Percentiles rank a stretch among this genome's conserved stretches.
Conservation (phyloP, 2,888 invertebrate genomes). For the Aphodius sticticus region DNA sequence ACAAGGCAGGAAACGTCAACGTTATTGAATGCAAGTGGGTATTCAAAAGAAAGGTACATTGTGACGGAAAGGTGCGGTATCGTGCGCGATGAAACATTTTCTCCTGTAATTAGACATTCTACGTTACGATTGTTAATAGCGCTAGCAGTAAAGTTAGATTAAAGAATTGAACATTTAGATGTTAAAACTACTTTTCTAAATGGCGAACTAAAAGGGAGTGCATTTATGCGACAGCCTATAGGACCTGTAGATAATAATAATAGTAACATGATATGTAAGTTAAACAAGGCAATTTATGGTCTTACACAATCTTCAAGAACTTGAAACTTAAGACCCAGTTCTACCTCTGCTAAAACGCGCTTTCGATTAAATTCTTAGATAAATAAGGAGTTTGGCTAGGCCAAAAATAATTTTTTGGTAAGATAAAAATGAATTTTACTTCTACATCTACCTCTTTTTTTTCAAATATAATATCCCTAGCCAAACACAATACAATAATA, state of each 20-base stretch:
- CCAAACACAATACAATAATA: too few relatives aligned
- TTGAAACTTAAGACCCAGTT: too few relatives aligned
- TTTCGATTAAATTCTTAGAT: too few relatives aligned
- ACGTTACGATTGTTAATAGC: slow-evolving; percentile 43
- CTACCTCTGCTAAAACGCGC: too few relatives aligned
- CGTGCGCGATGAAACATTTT: slow-evolving; percentile 34
- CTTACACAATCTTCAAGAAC: slow-evolving; percentile 33
- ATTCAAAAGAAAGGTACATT: background rate
- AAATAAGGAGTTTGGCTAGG: too few relatives aligned
- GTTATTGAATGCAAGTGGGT: slow-evolving; percentile 13
- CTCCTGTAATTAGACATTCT: slow-evolving; percentile 34
- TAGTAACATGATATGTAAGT: slow-evolving; percentile 33
- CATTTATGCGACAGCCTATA: slow-evolving; percentile 36
- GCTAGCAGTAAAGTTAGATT: slow-evolving; percentile 37
- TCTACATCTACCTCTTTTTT: too few relatives aligned
- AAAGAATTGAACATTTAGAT: slow-evolving; percentile 40
- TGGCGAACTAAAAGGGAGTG: slow-evolving; percentile 37
- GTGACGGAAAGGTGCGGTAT: background rate
- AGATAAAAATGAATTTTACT: too few relatives aligned
- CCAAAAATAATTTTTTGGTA: too few relatives aligned
- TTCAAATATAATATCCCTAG: too few relatives aligned
- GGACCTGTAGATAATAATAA: background rate
- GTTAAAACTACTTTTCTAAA: slow-evolving; percentile 36
- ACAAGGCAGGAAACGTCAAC: slow-evolving; percentile 39
- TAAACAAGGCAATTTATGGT: slow-evolving; percentile 35